Conservation (phyloP, 2,888 invertebrate genomes). For the Stenotaenia linearis region DNA sequence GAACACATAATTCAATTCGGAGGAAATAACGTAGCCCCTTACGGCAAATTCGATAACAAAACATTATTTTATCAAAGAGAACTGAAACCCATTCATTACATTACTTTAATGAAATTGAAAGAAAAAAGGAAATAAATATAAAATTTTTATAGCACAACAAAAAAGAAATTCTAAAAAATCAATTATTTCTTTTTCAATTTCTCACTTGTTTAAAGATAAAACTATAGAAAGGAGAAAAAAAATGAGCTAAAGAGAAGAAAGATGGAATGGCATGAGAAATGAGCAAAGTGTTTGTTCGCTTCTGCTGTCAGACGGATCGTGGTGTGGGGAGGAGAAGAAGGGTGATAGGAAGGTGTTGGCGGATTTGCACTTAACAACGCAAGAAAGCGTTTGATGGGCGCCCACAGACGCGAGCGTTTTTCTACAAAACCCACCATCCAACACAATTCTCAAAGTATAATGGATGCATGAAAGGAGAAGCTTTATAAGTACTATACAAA, state of each 20-base stretch:
- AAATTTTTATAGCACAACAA: neutral
- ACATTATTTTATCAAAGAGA: neutral
- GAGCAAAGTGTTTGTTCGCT: neutral
- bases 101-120: neutral
- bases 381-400: conserved; percentile 17
- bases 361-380: conserved; percentile 20
- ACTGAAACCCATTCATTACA: neutral
- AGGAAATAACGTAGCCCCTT: neutral
- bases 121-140: neutral
- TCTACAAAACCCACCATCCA: neutral
- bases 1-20: conserved; percentile 2
- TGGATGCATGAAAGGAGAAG: neutral
- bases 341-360: neutral
- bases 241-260: neutral
- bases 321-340: neutral
- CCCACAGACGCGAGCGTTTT: conserved; percentile 1
- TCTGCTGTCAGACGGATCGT: neutral
- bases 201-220: neutral
- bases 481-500: neutral
- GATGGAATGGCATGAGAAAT: neutral
- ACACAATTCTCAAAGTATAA: neutral
- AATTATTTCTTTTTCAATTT: neutral
- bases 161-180: neutral
- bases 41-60: neutral
- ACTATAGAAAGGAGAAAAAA: neutral